Percentiles rank a stretch among this genome's conserved stretches.
Evolutionary conservation across 1,140 invertebrate genomes (phyloP).

Genomic region (Coenobita brevimanus): DNA sequence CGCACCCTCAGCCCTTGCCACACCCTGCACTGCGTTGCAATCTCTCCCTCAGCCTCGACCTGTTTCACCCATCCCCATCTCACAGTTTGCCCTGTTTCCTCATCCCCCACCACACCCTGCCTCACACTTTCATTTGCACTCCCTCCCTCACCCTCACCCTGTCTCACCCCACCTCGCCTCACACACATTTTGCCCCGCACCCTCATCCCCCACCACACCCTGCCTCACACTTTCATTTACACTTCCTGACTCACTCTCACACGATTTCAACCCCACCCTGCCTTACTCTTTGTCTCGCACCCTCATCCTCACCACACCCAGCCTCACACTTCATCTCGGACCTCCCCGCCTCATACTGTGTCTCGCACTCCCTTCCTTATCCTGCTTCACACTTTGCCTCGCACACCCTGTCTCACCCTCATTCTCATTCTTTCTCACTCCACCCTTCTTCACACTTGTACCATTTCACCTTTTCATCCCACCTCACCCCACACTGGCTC

Average conservation of each 20-base stretch:
- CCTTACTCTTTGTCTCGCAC: constrained; percentile 46
- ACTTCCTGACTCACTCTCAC: too few species aligned
- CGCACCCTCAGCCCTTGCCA: too few species aligned
- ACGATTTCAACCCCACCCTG: constrained; percentile 58
- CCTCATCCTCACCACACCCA: too few species aligned
- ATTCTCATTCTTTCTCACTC: neutral
- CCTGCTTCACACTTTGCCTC: neutral
- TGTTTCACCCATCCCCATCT: too few species aligned
- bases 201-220: constrained; percentile 31
- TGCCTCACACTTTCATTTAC: constrained; percentile 50
- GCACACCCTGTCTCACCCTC: neutral
- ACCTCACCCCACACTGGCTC: neutral
- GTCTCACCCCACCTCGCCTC: too few species aligned
- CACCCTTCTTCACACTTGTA: neutral
- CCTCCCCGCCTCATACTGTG: neutral
- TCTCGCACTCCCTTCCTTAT: neutral
- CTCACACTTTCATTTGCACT: constrained; percentile 50
- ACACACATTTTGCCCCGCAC: neutral
- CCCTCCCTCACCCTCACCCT: constrained; percentile 1
- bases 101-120: too few species aligned
- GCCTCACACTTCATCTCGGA: neutral
- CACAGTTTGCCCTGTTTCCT: neutral
- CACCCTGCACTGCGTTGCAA: too few species aligned
- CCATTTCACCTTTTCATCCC: neutral
- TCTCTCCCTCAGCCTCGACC: too few species aligned